A percentile compares a stretch with the other conserved stretches of the same genome.
These are phyloP conservation scores for Drosophila trapezifrons DNA, from an alignment of 1,140 invertebrate species.

Conservation along the genomic window DNA sequence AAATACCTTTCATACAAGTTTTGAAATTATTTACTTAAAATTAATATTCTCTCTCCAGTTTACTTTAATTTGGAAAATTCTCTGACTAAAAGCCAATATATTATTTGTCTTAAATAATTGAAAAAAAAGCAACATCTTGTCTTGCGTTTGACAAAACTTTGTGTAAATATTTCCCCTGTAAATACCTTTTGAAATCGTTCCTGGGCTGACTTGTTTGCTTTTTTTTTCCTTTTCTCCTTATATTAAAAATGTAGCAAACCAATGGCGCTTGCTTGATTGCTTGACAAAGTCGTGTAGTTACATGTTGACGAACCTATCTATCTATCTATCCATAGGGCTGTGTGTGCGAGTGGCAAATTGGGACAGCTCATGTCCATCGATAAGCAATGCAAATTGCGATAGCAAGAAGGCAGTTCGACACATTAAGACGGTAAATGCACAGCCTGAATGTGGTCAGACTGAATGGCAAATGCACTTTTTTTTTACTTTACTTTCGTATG, in stretches of 20 bases:
- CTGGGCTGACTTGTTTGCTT: slow-evolving; percentile 2
- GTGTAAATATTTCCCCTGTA: slow-evolving; percentile 3
- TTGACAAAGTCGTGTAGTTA: slow-evolving; percentile 1
- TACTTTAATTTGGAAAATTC: not conserved
- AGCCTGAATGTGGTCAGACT: slow-evolving; percentile 24
- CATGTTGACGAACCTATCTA: slow-evolving; percentile 9
- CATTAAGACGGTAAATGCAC: slow-evolving; percentile 39
- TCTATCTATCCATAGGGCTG: not conserved
- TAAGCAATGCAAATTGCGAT: slow-evolving; percentile 34
- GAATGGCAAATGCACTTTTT: slow-evolving; percentile 34
- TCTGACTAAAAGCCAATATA: not conserved
- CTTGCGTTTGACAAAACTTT: not conserved
- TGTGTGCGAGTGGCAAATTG: slow-evolving; percentile 16
- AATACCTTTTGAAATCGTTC: slow-evolving; percentile 7
- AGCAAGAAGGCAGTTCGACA: slow-evolving; percentile 28
- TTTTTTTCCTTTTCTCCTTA: not conserved
- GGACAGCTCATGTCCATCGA: slow-evolving; percentile 26
- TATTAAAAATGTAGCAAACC: not conserved
- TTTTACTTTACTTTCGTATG: not conserved
- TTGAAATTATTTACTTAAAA: no score
- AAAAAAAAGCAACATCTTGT: not conserved
- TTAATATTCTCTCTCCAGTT: not conserved
- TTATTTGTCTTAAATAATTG: not conserved
- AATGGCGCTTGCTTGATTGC: not conserved
- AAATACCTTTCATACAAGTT: no score